These are phyloP conservation scores for Rotaria sp. DNA, from an alignment of 2,888 invertebrate genomes.

Conservation along the genomic window DNA sequence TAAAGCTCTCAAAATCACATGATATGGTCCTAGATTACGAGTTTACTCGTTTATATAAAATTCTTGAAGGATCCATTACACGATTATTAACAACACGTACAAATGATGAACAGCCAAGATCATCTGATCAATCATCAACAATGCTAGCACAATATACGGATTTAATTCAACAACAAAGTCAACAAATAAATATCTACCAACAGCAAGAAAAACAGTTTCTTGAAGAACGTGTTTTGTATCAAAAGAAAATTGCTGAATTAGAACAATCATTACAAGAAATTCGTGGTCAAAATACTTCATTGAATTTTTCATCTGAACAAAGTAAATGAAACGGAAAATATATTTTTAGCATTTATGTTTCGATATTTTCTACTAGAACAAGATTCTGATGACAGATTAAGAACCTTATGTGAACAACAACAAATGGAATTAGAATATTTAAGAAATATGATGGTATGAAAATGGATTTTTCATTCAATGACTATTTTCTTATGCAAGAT, in stretches of 20 bases:
- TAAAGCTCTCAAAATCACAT: conserved; percentile 66
- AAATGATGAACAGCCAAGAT: neutral
- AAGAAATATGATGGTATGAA: neutral
- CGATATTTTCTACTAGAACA: neutral
- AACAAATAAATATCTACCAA: conserved; percentile 45
- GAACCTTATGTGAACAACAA: conserved; percentile 20
- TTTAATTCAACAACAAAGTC: conserved; percentile 76
- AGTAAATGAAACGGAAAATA: neutral
- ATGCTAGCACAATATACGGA: conserved; percentile 74
- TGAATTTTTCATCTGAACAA: neutral
- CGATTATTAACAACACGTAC: neutral
- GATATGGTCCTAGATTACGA: conserved; percentile 86
- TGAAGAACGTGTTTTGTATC: conserved; percentile 46
- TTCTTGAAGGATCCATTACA: conserved; percentile 49
- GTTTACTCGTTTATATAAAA: conserved; percentile 81
- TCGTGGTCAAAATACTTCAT: conserved; percentile 28
- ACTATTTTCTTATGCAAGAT: too few species aligned
- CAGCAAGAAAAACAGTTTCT: conserved; percentile 45
- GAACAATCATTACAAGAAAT: conserved; percentile 34
- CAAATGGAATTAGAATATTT: neutral
- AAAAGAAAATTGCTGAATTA: conserved; percentile 46
- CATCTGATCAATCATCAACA: neutral
- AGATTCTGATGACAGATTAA: neutral
- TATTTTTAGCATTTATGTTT: too few species aligned
- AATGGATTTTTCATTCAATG: too few species aligned